Evolutionary conservation across 92 coral and sea anemone species (phyloP).

Genomic region (Porites divaricata): DNA sequence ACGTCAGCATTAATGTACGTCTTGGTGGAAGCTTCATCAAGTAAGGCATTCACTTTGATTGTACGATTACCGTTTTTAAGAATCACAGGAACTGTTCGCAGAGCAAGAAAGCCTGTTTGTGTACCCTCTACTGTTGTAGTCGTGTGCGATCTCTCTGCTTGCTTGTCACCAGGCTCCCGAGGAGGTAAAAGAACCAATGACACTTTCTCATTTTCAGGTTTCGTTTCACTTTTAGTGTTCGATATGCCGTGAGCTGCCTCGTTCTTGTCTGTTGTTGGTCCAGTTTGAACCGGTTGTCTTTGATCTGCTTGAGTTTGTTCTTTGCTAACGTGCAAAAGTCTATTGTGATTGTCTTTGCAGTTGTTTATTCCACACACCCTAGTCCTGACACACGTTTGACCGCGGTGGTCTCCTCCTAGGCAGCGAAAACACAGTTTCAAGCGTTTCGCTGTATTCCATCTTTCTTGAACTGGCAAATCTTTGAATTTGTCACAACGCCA

Average conservation of each 20-base stretch:
- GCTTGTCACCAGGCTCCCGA: conserved; percentile 22
- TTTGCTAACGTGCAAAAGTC: too few relatives aligned
- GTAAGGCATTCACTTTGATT: conserved; percentile 58
- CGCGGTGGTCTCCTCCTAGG: too few relatives aligned
- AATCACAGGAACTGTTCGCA: conserved; percentile 55
- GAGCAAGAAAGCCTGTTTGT: conserved; percentile 29
- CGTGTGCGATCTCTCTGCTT: conserved; percentile 58
- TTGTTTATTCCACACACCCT: too few relatives aligned
- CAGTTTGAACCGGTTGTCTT: too few relatives aligned
- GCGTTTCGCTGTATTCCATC: conserved; percentile 62
- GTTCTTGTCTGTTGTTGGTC: too few relatives aligned
- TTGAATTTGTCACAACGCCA: conserved; percentile 55
- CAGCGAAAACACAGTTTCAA: too few relatives aligned
- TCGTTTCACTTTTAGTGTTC: background rate
- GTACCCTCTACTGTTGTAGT: conserved; percentile 4
- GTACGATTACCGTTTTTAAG: conserved; percentile 39
- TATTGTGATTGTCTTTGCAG: too few relatives aligned
- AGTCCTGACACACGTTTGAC: too few relatives aligned
- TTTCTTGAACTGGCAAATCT: conserved; percentile 22
- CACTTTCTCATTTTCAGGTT: background rate
- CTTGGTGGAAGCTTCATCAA: conserved; percentile 64
- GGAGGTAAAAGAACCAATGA: background rate
- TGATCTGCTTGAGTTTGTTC: too few relatives aligned
- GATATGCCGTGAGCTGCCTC: too few relatives aligned
- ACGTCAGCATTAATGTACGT: conserved; percentile 58